These are phyloP conservation scores for Thyatira batis DNA, from an alignment of 2,888 invertebrate species.

Conservation along the genomic window DNA sequence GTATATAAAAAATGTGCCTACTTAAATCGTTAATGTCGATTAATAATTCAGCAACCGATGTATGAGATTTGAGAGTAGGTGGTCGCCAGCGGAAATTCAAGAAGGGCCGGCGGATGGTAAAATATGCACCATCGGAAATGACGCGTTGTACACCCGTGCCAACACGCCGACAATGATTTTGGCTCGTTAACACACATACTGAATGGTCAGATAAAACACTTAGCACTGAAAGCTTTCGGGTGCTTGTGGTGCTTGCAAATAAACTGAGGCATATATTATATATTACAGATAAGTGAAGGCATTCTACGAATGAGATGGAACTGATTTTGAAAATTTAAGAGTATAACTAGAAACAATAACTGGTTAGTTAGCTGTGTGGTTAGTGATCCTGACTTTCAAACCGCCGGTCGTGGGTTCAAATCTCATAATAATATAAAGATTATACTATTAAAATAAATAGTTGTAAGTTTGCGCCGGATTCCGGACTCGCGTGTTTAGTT, in stretches of 20 bases:
- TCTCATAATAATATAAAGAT: no score
- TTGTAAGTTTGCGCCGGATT: no score
- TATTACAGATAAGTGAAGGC: not conserved
- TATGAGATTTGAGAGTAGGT: not conserved
- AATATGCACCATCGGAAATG: slow-evolving; percentile 54
- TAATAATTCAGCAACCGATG: not conserved
- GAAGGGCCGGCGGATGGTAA: slow-evolving; percentile 38
- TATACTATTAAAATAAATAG: no score
- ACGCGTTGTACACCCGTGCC: slow-evolving; percentile 41
- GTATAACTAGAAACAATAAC: no score
- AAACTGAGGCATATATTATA: not conserved
- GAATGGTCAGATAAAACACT: slow-evolving; percentile 21
- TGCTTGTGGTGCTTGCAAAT: slow-evolving; percentile 1
- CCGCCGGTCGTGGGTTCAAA: no score
- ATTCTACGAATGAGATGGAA: no score
- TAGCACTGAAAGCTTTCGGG: slow-evolving; percentile 31
- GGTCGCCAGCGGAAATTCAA: slow-evolving; percentile 43
- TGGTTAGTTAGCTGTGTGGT: no score
- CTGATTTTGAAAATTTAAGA: no score
- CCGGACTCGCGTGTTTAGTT: not conserved
- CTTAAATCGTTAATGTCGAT: no score
- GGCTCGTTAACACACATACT: slow-evolving; percentile 37
- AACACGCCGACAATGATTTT: slow-evolving; percentile 31
- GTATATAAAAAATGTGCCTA: no score
- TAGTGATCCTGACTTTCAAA: no score